Evolutionary conservation across 2,888 invertebrate species (phyloP).

Genomic region (Pandemis corylana): DNA sequence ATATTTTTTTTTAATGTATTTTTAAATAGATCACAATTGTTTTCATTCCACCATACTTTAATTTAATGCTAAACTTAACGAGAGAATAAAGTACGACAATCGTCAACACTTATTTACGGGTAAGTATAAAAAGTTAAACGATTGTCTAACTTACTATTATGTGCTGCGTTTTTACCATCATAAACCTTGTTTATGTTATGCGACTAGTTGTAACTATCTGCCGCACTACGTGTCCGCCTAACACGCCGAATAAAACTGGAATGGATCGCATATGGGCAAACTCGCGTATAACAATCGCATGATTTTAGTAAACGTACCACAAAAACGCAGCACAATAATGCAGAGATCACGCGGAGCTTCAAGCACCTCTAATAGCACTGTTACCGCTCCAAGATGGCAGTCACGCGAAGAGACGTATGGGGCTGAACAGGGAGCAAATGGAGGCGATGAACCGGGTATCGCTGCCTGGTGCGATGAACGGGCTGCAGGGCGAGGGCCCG

Average conservation of each 20-base stretch:
- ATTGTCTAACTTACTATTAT: conserved; percentile 41
- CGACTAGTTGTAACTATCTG: neutral
- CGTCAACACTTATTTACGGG: conserved; percentile 19
- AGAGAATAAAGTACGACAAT: conserved; percentile 9
- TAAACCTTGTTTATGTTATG: conserved; percentile 5
- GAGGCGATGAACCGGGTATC: conserved; percentile 83
- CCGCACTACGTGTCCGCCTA: conserved; percentile 11
- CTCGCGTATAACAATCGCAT: conserved; percentile 15
- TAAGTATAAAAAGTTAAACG: conserved; percentile 38
- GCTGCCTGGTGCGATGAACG: conserved; percentile 66
- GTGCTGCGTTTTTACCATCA: conserved; percentile 49
- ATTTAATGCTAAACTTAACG: conserved; percentile 6
- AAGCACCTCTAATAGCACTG: conserved; percentile 76
- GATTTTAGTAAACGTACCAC: neutral
- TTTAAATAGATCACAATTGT: conserved; percentile 4
- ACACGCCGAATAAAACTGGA: neutral
- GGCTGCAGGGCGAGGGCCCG: conserved; percentile 53
- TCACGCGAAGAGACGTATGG: conserved; percentile 85
- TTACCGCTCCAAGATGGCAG: conserved; percentile 83
- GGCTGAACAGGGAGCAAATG: conserved; percentile 84
- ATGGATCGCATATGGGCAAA: conserved; percentile 8
- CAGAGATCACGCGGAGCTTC: conserved; percentile 54
- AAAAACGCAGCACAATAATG: conserved; percentile 43
- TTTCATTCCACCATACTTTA: conserved; percentile 16
- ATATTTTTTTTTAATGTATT: neutral